Conservation (phyloP, 1,140 invertebrate genomes). For the Riptortus pedestris region DNA sequence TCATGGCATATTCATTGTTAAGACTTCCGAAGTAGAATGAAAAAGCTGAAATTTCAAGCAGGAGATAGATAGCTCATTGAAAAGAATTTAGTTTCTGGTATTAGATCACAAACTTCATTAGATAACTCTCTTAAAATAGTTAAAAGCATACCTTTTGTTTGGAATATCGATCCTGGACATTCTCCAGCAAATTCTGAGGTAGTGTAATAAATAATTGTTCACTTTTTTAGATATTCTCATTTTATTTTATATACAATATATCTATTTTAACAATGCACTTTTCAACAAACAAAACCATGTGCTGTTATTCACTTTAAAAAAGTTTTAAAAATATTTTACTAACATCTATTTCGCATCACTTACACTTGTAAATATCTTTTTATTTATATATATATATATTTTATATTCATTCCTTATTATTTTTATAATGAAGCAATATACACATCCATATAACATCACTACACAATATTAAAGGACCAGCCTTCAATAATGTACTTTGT, state of each 20-base stretch:
- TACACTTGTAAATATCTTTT: conserved; percentile 6
- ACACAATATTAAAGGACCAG: conserved; percentile 26
- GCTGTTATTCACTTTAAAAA: conserved; percentile 26
- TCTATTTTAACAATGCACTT: conserved; percentile 27
- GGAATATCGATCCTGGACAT: no score
- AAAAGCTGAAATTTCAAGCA: no score
- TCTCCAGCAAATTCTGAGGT: no score
- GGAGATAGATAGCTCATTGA: no score
- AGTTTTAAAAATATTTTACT: conserved; percentile 30
- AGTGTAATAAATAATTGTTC: no score
- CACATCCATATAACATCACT: conserved; percentile 25
- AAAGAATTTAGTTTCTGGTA: no score
- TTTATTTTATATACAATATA: conserved; percentile 28
- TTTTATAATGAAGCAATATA: conserved; percentile 15
- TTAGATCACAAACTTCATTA: no score
- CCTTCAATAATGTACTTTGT: conserved; percentile 21
- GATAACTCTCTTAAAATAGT: no score
- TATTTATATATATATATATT: conserved; percentile 22
- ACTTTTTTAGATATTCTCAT: background rate
- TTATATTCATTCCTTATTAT: background rate
- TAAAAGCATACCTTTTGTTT: no score
- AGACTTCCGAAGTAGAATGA: no score
- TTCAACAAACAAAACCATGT: conserved; percentile 27
- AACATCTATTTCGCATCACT: conserved; percentile 20
- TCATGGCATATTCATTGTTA: no score